Conservation (phyloP, 2,888 invertebrate species). For the Athrips mouffetella region DNA sequence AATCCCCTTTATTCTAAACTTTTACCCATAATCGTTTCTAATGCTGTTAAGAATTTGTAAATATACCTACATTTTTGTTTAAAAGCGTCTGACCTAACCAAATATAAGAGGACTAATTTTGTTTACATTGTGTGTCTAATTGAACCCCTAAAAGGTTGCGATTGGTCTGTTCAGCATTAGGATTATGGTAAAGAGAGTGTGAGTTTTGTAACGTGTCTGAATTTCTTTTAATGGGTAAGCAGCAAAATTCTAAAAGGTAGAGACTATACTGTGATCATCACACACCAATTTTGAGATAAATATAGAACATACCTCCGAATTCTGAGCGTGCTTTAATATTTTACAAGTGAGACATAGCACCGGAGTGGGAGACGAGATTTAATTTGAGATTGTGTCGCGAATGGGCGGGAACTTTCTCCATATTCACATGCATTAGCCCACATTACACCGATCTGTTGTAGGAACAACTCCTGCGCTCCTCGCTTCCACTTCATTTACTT, state of each 20-base stretch:
- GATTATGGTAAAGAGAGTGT: background rate
- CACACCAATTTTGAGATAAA: too few species aligned
- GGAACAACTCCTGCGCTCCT: constrained; percentile 35
- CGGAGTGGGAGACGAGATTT: constrained; percentile 53
- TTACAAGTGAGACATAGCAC: constrained; percentile 45
- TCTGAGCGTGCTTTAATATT: constrained; percentile 34
- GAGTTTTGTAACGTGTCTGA: too few species aligned
- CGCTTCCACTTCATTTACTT: constrained; percentile 43
- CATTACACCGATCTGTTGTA: constrained; percentile 56
- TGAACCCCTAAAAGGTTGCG: background rate
- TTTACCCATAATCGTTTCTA: background rate
- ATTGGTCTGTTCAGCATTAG: background rate
- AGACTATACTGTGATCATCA: too few species aligned
- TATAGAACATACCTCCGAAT: background rate
- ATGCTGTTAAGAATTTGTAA: constrained; percentile 1
- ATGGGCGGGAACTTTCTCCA: constrained; percentile 60
- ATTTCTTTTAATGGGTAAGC: background rate
- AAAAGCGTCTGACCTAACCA: constrained; percentile 2
- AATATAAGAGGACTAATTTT: background rate
- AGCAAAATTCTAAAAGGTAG: too few species aligned
- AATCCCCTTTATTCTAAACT: background rate
- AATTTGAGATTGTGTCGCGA: constrained; percentile 69
- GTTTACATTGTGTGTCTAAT: background rate
- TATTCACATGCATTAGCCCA: constrained; percentile 63
- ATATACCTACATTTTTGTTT: constrained; percentile 1